phyloP scores from a whole-genome alignment of 2,113 vertebrate genomes.

The Pagrus major region DNA sequence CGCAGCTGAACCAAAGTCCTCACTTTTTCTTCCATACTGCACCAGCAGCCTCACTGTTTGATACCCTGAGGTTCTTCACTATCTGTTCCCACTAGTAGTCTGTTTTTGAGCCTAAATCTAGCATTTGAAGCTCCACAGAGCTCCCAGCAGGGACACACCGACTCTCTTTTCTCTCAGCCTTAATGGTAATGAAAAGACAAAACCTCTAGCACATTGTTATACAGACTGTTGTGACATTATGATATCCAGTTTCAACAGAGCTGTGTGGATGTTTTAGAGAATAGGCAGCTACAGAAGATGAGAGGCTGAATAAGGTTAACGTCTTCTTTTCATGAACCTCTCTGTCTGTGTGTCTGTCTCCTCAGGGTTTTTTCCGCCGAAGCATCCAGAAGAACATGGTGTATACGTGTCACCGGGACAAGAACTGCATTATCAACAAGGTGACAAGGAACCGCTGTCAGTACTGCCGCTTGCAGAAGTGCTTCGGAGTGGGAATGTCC shows the following conservation, averaged over 20 bases:
- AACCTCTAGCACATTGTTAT: constrained; percentile 32
- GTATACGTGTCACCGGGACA: constrained; percentile 98
- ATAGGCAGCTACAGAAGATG: constrained; percentile 30
- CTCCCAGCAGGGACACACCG: constrained; percentile 44
- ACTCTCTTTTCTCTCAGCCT: constrained; percentile 19
- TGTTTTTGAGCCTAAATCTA: constrained; percentile 49
- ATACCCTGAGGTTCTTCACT: constrained; percentile 36
- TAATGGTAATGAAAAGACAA: constrained; percentile 39
- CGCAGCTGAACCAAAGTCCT: constrained; percentile 40
- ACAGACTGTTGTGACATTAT: constrained; percentile 18
- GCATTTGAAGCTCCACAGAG: constrained; percentile 54
- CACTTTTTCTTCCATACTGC: constrained; percentile 31
- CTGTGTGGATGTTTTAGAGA: constrained; percentile 22
- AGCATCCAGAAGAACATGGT: constrained; percentile 99
- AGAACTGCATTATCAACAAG: constrained; percentile 99
- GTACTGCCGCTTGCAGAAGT: constrained; percentile 98
- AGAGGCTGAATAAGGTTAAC: constrained; percentile 44
- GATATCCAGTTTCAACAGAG: constrained; percentile 29
- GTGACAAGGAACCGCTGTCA: constrained; percentile 98
- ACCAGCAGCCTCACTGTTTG: constrained; percentile 34
- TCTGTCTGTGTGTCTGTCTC: constrained; percentile 35
- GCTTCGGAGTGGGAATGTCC: constrained; percentile 98
- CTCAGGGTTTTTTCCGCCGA: constrained; percentile 96
- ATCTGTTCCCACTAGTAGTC: constrained; percentile 44
- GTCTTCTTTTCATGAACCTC: constrained; percentile 20